Evolutionary conservation across 1,140 invertebrate species (phyloP).

Genomic region (Habropoda laboriosa): DNA sequence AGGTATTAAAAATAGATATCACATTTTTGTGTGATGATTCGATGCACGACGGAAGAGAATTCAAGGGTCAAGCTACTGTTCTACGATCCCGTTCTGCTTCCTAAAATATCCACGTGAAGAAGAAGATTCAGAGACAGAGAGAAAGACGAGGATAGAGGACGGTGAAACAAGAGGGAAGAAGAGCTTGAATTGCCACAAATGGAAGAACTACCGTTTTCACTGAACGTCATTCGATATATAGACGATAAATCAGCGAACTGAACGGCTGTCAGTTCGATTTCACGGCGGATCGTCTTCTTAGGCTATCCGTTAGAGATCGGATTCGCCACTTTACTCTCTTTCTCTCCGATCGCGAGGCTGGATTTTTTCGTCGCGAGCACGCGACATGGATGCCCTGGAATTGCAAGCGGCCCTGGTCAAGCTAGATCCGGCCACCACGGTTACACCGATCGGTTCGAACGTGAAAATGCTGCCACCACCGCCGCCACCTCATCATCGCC

Average conservation of each 20-base stretch:
- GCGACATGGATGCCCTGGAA: constrained; percentile 76
- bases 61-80: constrained; percentile 15
- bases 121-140: neutral
- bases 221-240: constrained; percentile 12
- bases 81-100: neutral
- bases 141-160: constrained; percentile 16
- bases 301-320: neutral
- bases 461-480: constrained; percentile 70
- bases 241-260: constrained; percentile 12
- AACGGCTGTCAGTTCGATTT: neutral
- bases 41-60: constrained; percentile 25
- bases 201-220: constrained; percentile 15
- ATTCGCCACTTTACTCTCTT: neutral
- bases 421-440: constrained; percentile 79
- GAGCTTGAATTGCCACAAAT: constrained; percentile 26
- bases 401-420: constrained; percentile 79
- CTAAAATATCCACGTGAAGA: constrained; percentile 1
- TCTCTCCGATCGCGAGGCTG: neutral
- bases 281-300: neutral
- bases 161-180: neutral
- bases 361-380: neutral
- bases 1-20: neutral
- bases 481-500: too few species aligned
- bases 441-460: constrained; percentile 76
- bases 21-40: constrained; percentile 56